Base-by-base conservation (phyloP, 1,140 invertebrate species). In the Triops longicaudatus region DNA sequence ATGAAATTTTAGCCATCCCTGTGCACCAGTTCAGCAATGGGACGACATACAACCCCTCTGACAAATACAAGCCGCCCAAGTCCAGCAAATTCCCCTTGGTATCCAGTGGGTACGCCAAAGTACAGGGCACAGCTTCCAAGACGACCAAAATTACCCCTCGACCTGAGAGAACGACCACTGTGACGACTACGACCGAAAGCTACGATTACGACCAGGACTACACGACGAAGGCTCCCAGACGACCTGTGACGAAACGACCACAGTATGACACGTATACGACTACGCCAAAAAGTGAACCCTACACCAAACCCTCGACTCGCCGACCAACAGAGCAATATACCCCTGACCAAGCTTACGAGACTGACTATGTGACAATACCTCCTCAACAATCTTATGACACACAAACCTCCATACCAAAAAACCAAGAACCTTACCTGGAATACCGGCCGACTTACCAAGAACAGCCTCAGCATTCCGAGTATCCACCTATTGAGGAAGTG, bases 21-120 rank as follows among this genome's bases (percentile, higher is more conserved):
- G 42, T 78, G 27, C 78, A 78, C 26, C 74, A 78, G 26, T 78
- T 76, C 44, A 75, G 78, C n/a, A 78, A 78, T 42, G 78, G 78
- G 17, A 78, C 78, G 1, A 78, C 78, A 1, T 78, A 73, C 74
- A 76, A 78, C 44, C 74, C 78, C 22, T 73, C 76, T 28, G 78
- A 78, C 41, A 78, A 78, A 31, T 78, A 73, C 72, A 78, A 78
- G 44, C 26, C 17, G 42, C 28, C 71, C 22, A 28, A 42, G 10
- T 72, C 42, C 37, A 71, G 26, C n/a, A 78, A 78, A 26, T 72
- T 72, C 22, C 78, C 78, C 22, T 44, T 78, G 41, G 78, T 78
- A 27, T 78, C 78, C 17, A 76, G 44, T 50, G 75, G 78, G 22
- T 78, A 78, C 42, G 74, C 78, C 41, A 78, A 76, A 44, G 42